Conservation (phyloP, 92 coral and sea anemone species). For the Bergia sp. region DNA sequence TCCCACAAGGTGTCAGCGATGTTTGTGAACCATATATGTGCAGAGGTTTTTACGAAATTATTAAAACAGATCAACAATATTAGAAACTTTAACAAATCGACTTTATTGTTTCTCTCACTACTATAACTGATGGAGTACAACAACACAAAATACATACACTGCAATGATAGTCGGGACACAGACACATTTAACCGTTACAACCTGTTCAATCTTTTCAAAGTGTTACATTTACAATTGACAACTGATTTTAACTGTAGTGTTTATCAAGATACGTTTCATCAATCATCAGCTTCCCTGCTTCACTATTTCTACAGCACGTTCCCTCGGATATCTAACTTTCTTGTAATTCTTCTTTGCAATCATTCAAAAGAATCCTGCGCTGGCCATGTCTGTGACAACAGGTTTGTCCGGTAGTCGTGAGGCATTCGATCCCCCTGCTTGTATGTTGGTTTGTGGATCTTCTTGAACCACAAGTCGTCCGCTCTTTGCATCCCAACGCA, state of each 20-base stretch:
- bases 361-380: slow-evolving; percentile 31
- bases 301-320: no score
- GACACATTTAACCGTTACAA: no score
- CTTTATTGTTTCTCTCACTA: background rate
- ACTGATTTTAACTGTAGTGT: background rate
- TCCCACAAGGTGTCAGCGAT: background rate
- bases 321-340: no score
- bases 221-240: no score
- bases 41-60: background rate
- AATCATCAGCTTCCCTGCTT: no score
- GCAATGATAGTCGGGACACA: no score
- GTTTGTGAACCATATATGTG: background rate
- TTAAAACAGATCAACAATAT: background rate
- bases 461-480: slow-evolving; percentile 45
- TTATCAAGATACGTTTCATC: background rate
- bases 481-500: slow-evolving; percentile 42
- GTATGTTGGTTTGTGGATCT: background rate
- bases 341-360: background rate
- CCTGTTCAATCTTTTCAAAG: no score
- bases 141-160: no score
- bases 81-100: background rate
- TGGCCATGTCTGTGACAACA: slow-evolving; percentile 42
- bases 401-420: slow-evolving; percentile 33
- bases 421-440: background rate
- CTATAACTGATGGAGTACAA: no score